Conservation (phyloP, 2,888 invertebrate genomes). For the Platycnemis pennipes region DNA sequence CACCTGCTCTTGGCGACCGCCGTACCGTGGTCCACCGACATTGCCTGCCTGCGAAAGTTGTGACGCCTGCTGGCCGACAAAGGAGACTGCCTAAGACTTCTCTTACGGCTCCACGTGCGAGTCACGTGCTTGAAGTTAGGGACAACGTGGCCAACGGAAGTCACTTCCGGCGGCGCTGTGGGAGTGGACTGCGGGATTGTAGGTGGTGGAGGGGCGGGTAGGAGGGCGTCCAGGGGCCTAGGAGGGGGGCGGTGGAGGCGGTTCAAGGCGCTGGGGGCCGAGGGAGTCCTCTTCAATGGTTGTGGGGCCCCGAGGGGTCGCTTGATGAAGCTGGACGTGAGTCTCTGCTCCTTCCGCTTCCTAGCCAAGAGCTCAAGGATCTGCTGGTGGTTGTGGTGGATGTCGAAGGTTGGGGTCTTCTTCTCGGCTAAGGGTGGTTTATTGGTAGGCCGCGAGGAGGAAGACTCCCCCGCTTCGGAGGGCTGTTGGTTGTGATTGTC, state of each 20-base stretch:
- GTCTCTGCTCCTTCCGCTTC: background rate
- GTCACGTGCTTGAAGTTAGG: too few relatives aligned
- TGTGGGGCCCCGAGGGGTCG: conserved; percentile 22
- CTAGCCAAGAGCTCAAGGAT: conserved; percentile 70
- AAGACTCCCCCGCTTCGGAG: conserved; percentile 80
- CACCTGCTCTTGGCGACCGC: too few relatives aligned
- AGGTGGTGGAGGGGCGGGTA: conserved; percentile 69
- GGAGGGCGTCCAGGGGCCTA: conserved; percentile 70
- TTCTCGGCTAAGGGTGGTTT: background rate
- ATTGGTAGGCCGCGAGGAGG: conserved; percentile 81
- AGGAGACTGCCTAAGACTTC: conserved; percentile 83
- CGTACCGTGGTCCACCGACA: conserved; percentile 87
- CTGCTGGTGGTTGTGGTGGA: conserved; percentile 69
- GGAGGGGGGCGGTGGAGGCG: conserved; percentile 77
- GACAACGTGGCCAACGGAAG: conserved; percentile 20
- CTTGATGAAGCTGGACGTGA: background rate
- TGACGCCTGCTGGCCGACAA: conserved; percentile 69
- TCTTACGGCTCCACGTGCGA: conserved; percentile 73
- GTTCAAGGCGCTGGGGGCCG: conserved; percentile 74
- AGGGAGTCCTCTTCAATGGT: conserved; percentile 44
- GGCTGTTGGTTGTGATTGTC: conserved; percentile 81
- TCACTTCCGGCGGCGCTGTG: conserved; percentile 23
- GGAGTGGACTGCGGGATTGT: conserved; percentile 35
- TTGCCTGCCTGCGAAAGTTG: conserved; percentile 89
- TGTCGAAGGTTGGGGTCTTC: conserved; percentile 76